Evolutionary conservation across 2,888 invertebrate genomes (phyloP), one percentile per base, ranked within the genome.

Genomic region (Muscina levida): DNA sequence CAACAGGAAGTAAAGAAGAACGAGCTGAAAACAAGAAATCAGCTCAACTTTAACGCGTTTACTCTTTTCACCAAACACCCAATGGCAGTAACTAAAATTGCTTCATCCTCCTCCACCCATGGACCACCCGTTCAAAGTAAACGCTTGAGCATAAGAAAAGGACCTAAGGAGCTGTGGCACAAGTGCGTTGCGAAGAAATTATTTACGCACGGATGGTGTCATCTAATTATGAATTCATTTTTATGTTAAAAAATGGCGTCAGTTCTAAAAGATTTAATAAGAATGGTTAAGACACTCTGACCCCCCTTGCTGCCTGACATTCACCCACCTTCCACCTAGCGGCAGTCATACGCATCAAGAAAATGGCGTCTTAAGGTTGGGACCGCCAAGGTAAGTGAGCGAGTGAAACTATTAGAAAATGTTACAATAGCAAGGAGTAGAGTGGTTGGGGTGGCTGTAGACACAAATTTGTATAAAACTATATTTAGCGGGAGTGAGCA

Each of bases 121-220:
- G n/a, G n/a, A n/a, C n/a, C n/a, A n/a, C n/a, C n/a, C n/a, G n/a
- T n/a, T n/a, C n/a, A n/a, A n/a, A n/a, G n/a, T 13, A 37, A 51
- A 15, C 8, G 22, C n/a, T n/a, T n/a, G 31, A 11, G n/a, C 15
- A n/a, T 13, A 62, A 37, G 62, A 62, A n/a, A 39, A 62, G 62
- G 62, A 62, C 31, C n/a, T 15, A 59, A 59, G 62, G 19, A 42
- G 42, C 37, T 42, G 62, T 62, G 8, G 57, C 57, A 11, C 39
- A 72, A 65, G 72, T 81, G 79, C 84, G 85, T 72, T 83, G 82
- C 83, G 82, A 84, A 85, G 84, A 73, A 84, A 88, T 90, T 89
- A 88, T 90, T 89, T 86, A 90, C 90, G 90, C 90, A 89, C 89
- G 88, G 89, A 89, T 90, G 90, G 90, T 90, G 90, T 89, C 90